Base-by-base conservation (phyloP, 2,888 invertebrate species). In the Synanthedon andrenaeformis region DNA sequence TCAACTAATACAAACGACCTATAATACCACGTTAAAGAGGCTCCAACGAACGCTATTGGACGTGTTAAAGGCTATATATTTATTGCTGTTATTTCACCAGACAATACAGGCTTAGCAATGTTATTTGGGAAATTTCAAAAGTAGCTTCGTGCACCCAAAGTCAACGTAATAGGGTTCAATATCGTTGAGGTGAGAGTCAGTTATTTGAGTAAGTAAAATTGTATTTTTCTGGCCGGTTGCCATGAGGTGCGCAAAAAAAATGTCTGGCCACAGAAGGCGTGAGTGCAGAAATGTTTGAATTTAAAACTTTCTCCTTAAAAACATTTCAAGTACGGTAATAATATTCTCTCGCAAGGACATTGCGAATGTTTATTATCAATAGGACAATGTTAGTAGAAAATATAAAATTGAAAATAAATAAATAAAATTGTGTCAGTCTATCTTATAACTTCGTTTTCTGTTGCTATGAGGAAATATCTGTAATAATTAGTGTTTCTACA, bases 31-130 rank as follows among this genome's bases (percentile, higher is more conserved):
- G 23, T 19, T 45, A 45, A 35, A 45, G 45, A 45, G 45, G n/a
- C 45, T 45, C 45, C 45, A 45, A 45, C 45, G 45, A 67, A 64
- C 64, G 64, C 71, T 67, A 74, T 74, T 70, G 70, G 77, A 77
- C 76, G 68, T 66, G 66, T 63, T 65, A 70, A 75, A 79, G 76
- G 69, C 74, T 72, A 70, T 76, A 77, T 74, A 80, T 80, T 82
- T 81, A 83, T 80, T 79, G 71, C 77, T 75, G 72, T 79, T 77
- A 81, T 78, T 80, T 79, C 74, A 71, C 73, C 77, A 78, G 78
- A 82, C 79, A 80, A 79, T 76, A 68, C 74, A 64, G 61, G 62
- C 62, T 65, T 62, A 58, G 57, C 70, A 62, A 73, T 70, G 62
- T 62, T 66, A 67, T 57, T 55, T 58, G 52, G 52, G 57, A 61